Evolutionary conservation across 2,888 invertebrate species (phyloP).

Genomic region (Agapostemon virescens): DNA sequence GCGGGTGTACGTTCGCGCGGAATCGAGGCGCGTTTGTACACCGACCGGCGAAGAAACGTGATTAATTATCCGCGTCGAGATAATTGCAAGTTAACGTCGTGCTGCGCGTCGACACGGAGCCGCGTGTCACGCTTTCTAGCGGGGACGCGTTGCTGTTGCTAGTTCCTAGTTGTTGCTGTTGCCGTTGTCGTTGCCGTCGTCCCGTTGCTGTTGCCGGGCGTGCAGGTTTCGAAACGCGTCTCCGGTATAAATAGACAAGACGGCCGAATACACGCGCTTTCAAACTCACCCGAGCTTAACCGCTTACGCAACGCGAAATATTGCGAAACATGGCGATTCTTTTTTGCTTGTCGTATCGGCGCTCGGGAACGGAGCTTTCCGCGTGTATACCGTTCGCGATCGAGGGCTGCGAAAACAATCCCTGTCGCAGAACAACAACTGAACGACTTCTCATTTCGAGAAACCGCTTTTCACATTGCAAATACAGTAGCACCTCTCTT

Average conservation of each 20-base stretch:
- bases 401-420: not conserved
- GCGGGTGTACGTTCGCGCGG: constrained; percentile 17
- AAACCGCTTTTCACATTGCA: not conserved
- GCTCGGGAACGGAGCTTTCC: constrained; percentile 14
- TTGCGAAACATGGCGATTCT: not conserved
- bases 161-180: not conserved
- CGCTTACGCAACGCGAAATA: constrained; percentile 18
- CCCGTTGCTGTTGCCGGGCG: not conserved
- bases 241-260: not conserved
- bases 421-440: not conserved
- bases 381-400: not conserved
- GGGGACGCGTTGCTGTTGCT: constrained; percentile 19
- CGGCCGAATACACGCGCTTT: constrained; percentile 13
- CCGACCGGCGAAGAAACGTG: constrained; percentile 23
- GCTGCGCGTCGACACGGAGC: constrained; percentile 24
- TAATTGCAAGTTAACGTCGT: constrained; percentile 34
- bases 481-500: not conserved
- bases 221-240: constrained; percentile 35
- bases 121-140: constrained; percentile 36
- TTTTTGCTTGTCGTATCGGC: not conserved
- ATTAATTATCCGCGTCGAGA: constrained; percentile 43
- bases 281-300: constrained; percentile 35
- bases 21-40: not conserved
- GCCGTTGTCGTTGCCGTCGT: not conserved
- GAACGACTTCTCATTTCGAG: not conserved